These are phyloP conservation scores for Sicus ferrugineus DNA, from an alignment of 2,888 invertebrate species.

Conservation along the genomic window DNA sequence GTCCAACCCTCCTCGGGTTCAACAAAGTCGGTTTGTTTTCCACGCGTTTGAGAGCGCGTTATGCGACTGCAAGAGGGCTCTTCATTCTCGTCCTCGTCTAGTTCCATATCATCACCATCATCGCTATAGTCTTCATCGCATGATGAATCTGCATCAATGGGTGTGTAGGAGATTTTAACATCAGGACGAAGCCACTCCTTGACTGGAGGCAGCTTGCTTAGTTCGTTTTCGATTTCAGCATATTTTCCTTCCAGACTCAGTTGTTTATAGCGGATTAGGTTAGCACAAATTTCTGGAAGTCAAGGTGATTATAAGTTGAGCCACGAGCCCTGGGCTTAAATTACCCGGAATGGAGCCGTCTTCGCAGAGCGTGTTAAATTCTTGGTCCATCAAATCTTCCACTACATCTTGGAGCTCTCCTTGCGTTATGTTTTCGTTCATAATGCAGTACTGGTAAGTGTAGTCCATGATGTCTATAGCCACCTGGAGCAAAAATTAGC, in stretches of 20 bases:
- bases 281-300: slow-evolving; percentile 68
- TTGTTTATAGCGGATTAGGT: slow-evolving; percentile 68
- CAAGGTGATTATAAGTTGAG: too few species aligned
- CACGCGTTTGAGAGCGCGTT: slow-evolving; percentile 49
- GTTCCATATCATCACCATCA: slow-evolving; percentile 55
- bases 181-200: slow-evolving; percentile 69
- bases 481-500: slow-evolving; percentile 65
- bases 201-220: slow-evolving; percentile 70
- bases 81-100: slow-evolving; percentile 43
- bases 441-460: slow-evolving; percentile 71
- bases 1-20: slow-evolving; percentile 74
- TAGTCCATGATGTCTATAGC: slow-evolving; percentile 73
- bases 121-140: slow-evolving; percentile 58
- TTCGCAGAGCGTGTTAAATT: slow-evolving; percentile 77
- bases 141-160: slow-evolving; percentile 60
- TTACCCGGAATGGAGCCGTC: slow-evolving; percentile 74
- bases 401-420: slow-evolving; percentile 72
- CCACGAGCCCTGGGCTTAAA: too few species aligned
- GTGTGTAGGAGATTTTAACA: slow-evolving; percentile 63
- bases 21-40: slow-evolving; percentile 50
- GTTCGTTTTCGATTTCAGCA: slow-evolving; percentile 68
- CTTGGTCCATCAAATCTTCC: slow-evolving; percentile 77
- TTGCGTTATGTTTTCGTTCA: slow-evolving; percentile 68
- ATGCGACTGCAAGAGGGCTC: slow-evolving; percentile 48
- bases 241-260: slow-evolving; percentile 69